Percentiles rank a stretch among this genome's conserved stretches.
Evolutionary conservation across 2,797 vertebrate genomes (phyloP).

Genomic region (Falco novaeseelandiae): DNA sequence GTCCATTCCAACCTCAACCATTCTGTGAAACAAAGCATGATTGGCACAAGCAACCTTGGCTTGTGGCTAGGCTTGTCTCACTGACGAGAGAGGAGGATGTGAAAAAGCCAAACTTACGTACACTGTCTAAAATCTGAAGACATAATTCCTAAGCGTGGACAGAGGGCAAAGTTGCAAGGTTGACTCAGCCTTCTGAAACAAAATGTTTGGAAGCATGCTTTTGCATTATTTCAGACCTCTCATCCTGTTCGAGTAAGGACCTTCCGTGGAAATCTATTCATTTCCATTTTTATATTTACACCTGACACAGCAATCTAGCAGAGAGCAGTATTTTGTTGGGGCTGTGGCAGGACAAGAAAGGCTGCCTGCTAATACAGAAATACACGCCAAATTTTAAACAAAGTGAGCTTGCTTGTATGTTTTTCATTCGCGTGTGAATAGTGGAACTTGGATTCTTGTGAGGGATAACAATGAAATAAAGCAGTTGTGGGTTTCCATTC

Average conservation of each 20-base stretch:
- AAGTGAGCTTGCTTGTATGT: background rate
- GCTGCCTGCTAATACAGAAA: background rate
- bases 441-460: background rate
- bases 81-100: background rate
- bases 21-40: background rate
- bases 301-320: background rate
- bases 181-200: background rate
- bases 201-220: background rate
- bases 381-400: background rate
- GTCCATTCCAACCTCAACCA: background rate
- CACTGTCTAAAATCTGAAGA: background rate
- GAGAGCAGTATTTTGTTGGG: background rate
- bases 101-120: background rate
- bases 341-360: background rate
- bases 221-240: background rate
- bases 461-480: background rate
- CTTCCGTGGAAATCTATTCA: background rate
- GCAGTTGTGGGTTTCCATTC: background rate
- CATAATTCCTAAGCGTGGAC: background rate
- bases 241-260: background rate
- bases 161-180: background rate
- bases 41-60: background rate
- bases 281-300: background rate
- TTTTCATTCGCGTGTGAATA: background rate
- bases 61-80: background rate